Base-by-base conservation (phyloP, 2,888 invertebrate genomes). In the Spodoptera littoralis region DNA sequence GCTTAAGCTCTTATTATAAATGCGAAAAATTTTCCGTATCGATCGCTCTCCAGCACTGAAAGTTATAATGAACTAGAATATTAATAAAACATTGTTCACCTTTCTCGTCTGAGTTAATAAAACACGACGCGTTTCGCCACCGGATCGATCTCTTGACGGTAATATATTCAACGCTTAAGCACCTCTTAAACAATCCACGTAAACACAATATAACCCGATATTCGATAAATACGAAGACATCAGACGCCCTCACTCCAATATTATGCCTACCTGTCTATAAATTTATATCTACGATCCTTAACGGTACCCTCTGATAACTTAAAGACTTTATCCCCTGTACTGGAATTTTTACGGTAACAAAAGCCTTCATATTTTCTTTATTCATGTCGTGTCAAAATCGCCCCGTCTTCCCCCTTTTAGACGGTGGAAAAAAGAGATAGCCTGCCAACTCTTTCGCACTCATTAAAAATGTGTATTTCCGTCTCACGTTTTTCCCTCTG, bases 301-400 rank as follows among this genome's bases (percentile, higher is more conserved):
- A 84, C 84, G 84, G 81, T 83, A 84, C 88, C 91, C 92, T 84
- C 88, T 90, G 93, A 93, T 94, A 93, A 93, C 92, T 93, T 94
- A 93, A 94, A 93, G 92, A 94, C 93, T 93, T 94, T 92, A 94
- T 93, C 92, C 92, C 91, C 87, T 89, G 90, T 92, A 90, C 90
- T 90, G 93, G 93, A 94, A 93, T 94, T 94, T 94, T 94, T 94
- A 94, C 93, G 91, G 92, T 86, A 92, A 92, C 92, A 92, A 92
- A 92, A 92, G 92, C 93, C 88, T 90, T 93, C 92, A 94, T 94
- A 94, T 94, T 94, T 94, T 94, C 93, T 94, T 94, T 93, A 93
- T 93, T 93, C 92, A 90, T 90, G 83, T 90, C 92, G 92, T 92
- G 92, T 93, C 91, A 92, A 92, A 92, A 92, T 92, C 91, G 90